A percentile compares a stretch with the other conserved stretches of the same genome.
Conservation (phyloP, 2,113 vertebrate species). For the Lepus europaeus region DNA sequence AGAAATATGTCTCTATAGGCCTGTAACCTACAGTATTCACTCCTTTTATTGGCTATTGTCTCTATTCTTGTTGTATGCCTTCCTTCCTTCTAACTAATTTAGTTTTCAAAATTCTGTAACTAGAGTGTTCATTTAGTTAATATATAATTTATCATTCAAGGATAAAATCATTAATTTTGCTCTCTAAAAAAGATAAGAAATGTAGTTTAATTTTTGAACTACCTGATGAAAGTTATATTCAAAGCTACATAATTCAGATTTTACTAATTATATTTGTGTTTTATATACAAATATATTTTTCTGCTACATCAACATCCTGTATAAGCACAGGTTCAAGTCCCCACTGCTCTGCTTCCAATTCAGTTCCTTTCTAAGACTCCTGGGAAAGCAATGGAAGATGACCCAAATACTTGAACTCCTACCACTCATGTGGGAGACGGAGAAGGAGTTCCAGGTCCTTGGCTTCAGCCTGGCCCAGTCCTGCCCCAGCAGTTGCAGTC, state of each 20-base stretch:
- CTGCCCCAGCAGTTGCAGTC: too few relatives aligned
- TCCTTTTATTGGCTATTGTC: not conserved
- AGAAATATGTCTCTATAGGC: not conserved
- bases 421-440: too few relatives aligned
- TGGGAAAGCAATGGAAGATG: too few relatives aligned
- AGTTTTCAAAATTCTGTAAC: not conserved
- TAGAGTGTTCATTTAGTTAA: not conserved
- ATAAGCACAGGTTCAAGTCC: too few relatives aligned
- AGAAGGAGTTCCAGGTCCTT: too few relatives aligned
- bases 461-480: too few relatives aligned
- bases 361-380: too few relatives aligned
- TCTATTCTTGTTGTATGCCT: not conserved
- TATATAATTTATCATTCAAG: not conserved
- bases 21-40: not conserved
- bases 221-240: slow-evolving; percentile 26
- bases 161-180: slow-evolving; percentile 54
- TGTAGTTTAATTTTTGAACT: slow-evolving; percentile 9
- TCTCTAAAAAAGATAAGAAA: slow-evolving; percentile 42
- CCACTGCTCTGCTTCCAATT: too few relatives aligned
- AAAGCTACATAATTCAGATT: not conserved
- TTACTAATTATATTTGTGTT: slow-evolving; percentile 29
- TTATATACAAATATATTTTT: slow-evolving; percentile 22
- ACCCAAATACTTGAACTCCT: too few relatives aligned
- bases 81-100: slow-evolving; percentile 23
- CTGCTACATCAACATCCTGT: too few relatives aligned